Percentiles rank a stretch among this genome's conserved stretches.
Conservation (phyloP, 2,888 invertebrate species). For the Cancer borealis region DNA sequence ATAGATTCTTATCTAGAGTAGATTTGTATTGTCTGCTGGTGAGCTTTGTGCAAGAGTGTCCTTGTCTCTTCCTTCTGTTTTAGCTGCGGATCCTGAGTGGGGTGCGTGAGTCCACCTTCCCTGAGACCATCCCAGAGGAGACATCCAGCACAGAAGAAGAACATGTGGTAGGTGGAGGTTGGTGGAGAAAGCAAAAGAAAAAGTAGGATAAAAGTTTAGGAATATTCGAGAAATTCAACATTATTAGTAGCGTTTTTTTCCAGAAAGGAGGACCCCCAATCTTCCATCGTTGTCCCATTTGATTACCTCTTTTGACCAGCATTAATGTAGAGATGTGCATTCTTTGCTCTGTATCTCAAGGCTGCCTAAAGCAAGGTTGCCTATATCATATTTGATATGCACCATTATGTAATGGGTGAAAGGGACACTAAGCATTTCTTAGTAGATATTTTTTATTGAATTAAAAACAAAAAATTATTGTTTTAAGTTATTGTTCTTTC, state of each 20-base stretch:
- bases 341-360: too few species aligned
- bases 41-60: slow-evolving; percentile 7
- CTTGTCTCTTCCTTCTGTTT: slow-evolving; percentile 39
- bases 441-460: not conserved
- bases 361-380: too few species aligned
- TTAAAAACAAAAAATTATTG: not conserved
- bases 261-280: not conserved
- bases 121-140: slow-evolving; percentile 95
- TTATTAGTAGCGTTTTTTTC: not conserved
- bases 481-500: not conserved
- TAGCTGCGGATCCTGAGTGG: slow-evolving; percentile 74
- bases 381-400: too few species aligned
- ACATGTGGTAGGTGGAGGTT: slow-evolving; percentile 86
- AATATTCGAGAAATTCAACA: not conserved
- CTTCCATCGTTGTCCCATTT: too few species aligned
- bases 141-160: slow-evolving; percentile 95
- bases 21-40: not conserved
- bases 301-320: too few species aligned
- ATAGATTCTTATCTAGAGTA: not conserved
- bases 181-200: not conserved
- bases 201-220: not conserved
- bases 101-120: slow-evolving; percentile 91
- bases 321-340: too few species aligned
- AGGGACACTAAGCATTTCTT: not conserved
- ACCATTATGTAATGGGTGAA: not conserved